Base-by-base conservation (phyloP, 2,113 vertebrate genomes). In the Pleuronectes platessa region DNA sequence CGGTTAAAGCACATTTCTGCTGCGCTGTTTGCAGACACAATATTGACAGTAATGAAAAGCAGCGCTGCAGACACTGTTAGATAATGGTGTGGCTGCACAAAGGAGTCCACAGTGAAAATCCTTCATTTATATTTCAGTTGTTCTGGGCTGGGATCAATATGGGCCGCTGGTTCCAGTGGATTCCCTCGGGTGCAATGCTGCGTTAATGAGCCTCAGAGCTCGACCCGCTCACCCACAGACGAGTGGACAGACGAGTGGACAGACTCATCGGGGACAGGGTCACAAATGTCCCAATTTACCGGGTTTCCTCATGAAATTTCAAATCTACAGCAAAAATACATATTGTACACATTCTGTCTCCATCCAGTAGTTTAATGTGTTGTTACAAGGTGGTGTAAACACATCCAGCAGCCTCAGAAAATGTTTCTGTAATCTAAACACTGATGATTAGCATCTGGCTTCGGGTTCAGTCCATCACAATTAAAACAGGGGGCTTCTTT, bases 51-150 rank as follows among this genome's bases (percentile, higher is more conserved):
- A 77, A 79, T 74, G 69, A 69, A 71, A 61, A 68, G 64, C 45
- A 78, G 2, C 11, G 40, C 40, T 42, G 40, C 40, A 35, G 58
- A 61, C 20, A 0, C 62, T 61, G 78, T 74, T 27, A 23, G 81
- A 68, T 68, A 62, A 73, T 20, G 71, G 21, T 4, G 15, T 20
- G 31, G 21, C 51, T 67, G 45, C 69, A 83, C 56, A 26, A 68
- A 49, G 47, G 47, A 49, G 47, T 7, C 47, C 37, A 40, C 37
- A 40, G 37, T 42, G 40, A 74, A 83, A 76, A 79, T 9, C 67
- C 71, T 75, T 87, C 88, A 87, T 89, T 81, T 89, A 86, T 87
- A 79, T 89, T 85, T 87, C 66, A 89, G 78, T 35, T 82, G 80
- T 74, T 81, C 64, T 74, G 68, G 54, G 21, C n/a, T 72, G 35